A percentile compares a stretch with the other conserved stretches of the same genome.
Evolutionary conservation across 2,797 vertebrate species (phyloP).

Genomic region (Muscicapa striata): DNA sequence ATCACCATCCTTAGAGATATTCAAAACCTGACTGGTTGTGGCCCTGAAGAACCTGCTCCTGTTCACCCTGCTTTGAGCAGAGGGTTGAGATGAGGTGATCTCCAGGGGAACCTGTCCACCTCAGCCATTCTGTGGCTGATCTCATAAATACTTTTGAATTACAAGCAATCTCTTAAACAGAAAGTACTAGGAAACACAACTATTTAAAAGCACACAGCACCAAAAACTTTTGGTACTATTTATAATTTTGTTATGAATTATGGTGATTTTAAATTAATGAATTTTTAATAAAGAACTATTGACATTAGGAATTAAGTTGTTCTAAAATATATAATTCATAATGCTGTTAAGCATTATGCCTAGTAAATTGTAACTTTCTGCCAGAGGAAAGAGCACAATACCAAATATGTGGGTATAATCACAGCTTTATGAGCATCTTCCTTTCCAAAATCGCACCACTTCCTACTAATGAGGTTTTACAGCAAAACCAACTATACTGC

Average conservation of each 20-base stretch:
- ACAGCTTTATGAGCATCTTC: not conserved
- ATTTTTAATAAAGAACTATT: not conserved
- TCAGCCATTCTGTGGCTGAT: not conserved
- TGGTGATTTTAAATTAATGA: not conserved
- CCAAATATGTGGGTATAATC: not conserved
- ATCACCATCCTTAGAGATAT: not conserved
- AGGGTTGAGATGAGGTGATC: not conserved
- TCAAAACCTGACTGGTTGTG: not conserved
- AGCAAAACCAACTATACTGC: accelerated
- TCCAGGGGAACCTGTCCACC: not conserved
- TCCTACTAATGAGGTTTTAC: not conserved
- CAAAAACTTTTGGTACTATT: not conserved
- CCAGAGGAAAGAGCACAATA: not conserved
- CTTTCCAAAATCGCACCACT: not conserved
- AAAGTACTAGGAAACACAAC: not conserved
- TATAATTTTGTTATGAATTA: not conserved
- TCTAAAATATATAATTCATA: not conserved
- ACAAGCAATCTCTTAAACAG: not conserved
- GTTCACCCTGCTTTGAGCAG: not conserved
- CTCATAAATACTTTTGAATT: not conserved
- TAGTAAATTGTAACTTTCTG: not conserved
- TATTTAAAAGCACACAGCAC: not conserved
- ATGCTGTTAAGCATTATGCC: not conserved
- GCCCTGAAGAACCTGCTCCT: not conserved
- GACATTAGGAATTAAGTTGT: not conserved